Base-by-base conservation (phyloP, 2,113 vertebrate species). In the Scolopax mira region DNA sequence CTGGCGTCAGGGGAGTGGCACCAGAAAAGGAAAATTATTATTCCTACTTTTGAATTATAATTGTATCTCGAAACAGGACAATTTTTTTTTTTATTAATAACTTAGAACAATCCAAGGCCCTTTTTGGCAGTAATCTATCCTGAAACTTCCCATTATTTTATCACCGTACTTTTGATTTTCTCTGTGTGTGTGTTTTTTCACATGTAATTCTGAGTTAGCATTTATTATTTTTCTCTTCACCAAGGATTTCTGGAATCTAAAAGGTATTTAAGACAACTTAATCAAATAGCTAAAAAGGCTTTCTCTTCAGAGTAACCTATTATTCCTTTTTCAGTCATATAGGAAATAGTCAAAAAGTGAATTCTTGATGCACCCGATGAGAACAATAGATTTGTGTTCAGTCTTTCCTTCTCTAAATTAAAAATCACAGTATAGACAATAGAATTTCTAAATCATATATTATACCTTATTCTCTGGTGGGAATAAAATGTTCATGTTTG, bases 391-490 rank as follows among this genome's bases (percentile, higher is more conserved):
- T 97, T 51, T 89, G 85, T 87, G 65, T 93, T 97, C 77, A 37
- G 49, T 41, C 88, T 96, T 96, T 57, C 80, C 92, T 93, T 96
- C 96, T 90, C 90, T 96, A 87, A 94, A 96, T 97, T 93, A 96
- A 89, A 97, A 97, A 87, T 88, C 95, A 95, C 89, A 92, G 58
- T 93, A 69, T 88, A 95, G 89, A 95, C 93, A 92, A 71, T 74
- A 75, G 73, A 86, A 95, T 92, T 96, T 95, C 61, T 83, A 91
- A 97, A 91, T 97, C 95, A 85, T 89, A 92, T 93, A 94, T 97
- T 96, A 85, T 96, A 96, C 95, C 94, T 94, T 95, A 96, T 97
- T 98, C 97, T 97, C 93, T 94, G 87, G 39, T 97, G 93, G 94
- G 96, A 98, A 92, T 96, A 90, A 97, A 98, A 93, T 95, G 95